Conservation (phyloP, 1,140 invertebrate species). For the Muscidifurax raptorellus region DNA sequence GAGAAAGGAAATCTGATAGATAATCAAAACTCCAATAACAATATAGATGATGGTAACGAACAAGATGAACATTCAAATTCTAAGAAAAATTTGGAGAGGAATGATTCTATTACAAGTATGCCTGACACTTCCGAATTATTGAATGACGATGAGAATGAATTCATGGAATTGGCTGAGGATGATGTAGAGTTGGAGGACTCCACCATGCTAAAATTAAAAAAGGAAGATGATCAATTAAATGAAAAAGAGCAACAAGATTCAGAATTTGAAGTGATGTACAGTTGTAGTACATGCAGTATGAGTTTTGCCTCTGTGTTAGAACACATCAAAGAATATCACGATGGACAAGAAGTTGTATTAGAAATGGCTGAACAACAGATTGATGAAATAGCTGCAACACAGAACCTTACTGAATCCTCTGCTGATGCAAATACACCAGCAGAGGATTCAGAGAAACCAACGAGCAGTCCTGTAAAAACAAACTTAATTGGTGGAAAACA, state of each 20-base stretch:
- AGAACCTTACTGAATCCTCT: conserved; percentile 31
- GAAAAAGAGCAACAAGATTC: conserved; percentile 39
- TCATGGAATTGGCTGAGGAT: conserved; percentile 63
- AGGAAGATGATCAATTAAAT: conserved; percentile 66
- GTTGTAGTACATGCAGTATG: conserved; percentile 79
- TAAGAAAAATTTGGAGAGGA: conserved; percentile 25
- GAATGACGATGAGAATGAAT: conserved; percentile 57
- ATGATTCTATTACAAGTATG: conserved; percentile 64
- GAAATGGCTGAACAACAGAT: conserved; percentile 72
- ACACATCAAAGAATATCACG: conserved; percentile 80
- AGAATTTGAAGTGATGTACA: conserved; percentile 70
- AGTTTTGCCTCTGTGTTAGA: conserved; percentile 80
- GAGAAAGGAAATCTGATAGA: conserved; percentile 55
- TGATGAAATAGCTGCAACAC: conserved; percentile 62
- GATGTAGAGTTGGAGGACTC: conserved; percentile 61
- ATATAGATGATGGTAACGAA: conserved; percentile 28
- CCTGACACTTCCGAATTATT: conserved; percentile 59
- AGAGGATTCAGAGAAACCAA: conserved; percentile 48
- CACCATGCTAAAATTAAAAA: conserved; percentile 65
- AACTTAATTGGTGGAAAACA: conserved; percentile 51
- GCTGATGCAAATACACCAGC: conserved; percentile 44
- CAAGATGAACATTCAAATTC: conserved; percentile 12
- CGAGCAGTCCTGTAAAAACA: conserved; percentile 46
- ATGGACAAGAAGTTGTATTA: conserved; percentile 80
- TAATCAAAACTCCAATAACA: conserved; percentile 47